Conservation (phyloP, 2,797 vertebrate species). For the Sardinella longiceps region DNA sequence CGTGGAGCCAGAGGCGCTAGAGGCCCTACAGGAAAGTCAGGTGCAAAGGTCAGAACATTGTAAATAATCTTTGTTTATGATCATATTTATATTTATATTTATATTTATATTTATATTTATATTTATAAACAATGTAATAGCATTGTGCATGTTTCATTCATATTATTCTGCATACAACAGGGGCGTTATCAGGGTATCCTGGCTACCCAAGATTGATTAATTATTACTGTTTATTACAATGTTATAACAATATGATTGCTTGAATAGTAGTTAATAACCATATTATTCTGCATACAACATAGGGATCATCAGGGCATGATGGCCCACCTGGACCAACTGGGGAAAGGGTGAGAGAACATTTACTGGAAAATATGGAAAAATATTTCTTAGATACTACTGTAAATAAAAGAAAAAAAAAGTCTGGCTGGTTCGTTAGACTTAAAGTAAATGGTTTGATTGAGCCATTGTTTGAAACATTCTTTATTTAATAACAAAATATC, state of each 20-base stretch:
- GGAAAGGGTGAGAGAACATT: slow-evolving; percentile 81
- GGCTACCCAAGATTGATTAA: too few relatives aligned
- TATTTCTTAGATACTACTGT: neutral
- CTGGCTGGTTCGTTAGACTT: neutral
- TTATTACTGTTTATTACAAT: too few relatives aligned
- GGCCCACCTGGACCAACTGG: slow-evolving; percentile 89
- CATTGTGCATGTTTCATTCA: too few relatives aligned
- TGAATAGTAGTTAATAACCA: neutral
- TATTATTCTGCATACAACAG: too few relatives aligned
- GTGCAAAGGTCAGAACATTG: slow-evolving; percentile 85
- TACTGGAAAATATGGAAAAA: too few relatives aligned
- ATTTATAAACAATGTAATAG: neutral
- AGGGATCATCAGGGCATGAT: slow-evolving; percentile 92
- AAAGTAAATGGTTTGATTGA: neutral
- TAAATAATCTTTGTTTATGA: neutral
- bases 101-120: too few relatives aligned
- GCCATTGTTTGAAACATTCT: neutral
- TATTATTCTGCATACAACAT: neutral
- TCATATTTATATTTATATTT: neutral
- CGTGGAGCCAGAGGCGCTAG: slow-evolving; percentile 88
- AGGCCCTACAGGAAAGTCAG: slow-evolving; percentile 92
- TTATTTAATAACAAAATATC: too few relatives aligned
- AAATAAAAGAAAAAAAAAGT: too few relatives aligned
- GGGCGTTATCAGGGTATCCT: too few relatives aligned
- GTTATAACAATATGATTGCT: too few relatives aligned